Evolutionary conservation across 2,797 vertebrate species (phyloP).

Genomic region (Trematomus bernacchii): DNA sequence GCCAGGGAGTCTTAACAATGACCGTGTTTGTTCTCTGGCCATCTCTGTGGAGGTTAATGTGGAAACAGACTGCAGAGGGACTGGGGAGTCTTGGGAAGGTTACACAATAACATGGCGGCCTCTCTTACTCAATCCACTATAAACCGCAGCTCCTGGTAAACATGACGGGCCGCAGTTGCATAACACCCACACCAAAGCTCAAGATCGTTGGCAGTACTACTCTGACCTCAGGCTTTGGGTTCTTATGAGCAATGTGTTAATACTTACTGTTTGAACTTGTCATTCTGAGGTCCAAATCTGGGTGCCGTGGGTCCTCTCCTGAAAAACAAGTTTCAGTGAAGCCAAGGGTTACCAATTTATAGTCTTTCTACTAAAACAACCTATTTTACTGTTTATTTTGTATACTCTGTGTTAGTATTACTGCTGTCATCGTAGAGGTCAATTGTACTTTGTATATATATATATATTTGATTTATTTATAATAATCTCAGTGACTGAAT

Average conservation of each 20-base stretch:
- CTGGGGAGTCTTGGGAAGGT: conserved; percentile 39
- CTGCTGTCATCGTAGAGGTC: neutral
- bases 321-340: conserved; percentile 48
- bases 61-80: conserved; percentile 39
- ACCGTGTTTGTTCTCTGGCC: conserved; percentile 60
- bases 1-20: conserved; percentile 60
- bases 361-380: neutral
- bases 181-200: conserved; percentile 63
- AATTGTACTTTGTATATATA: neutral
- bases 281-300: conserved; percentile 95
- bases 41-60: conserved; percentile 28
- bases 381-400: neutral
- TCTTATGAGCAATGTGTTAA: conserved; percentile 32
- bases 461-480: neutral
- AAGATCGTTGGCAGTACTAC: conserved; percentile 13
- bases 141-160: conserved; percentile 66
- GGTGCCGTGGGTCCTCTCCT: conserved; percentile 97
- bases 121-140: conserved; percentile 58
- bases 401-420: neutral
- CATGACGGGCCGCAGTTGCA: conserved; percentile 55
- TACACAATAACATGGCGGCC: conserved; percentile 50
- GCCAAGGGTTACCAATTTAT: conserved; percentile 12
- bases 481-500: neutral
- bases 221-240: conserved; percentile 36
- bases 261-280: conserved; percentile 98